Evolutionary conservation across 2,113 vertebrate species (phyloP).

Genomic region (Pteropus alecto): DNA sequence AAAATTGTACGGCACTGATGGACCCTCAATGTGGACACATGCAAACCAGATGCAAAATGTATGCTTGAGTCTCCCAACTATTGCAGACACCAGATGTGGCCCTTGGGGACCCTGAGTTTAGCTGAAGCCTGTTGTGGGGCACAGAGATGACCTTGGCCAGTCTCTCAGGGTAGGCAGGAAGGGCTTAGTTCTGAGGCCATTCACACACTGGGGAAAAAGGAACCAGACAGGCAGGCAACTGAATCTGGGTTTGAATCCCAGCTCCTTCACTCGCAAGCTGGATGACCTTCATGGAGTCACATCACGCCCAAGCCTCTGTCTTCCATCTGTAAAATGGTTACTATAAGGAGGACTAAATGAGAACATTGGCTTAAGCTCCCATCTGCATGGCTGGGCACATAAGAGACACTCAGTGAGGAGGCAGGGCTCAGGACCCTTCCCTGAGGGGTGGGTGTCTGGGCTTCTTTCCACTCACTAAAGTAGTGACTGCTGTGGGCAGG

Average conservation of each 20-base stretch:
- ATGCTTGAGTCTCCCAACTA: not conserved
- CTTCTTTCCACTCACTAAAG: not conserved
- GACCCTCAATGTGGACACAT: slow-evolving; percentile 50
- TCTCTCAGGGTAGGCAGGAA: not conserved
- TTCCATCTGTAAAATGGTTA: not conserved
- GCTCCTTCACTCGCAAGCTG: not conserved
- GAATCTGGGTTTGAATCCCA: not conserved
- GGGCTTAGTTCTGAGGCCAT: not conserved
- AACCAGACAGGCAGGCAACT: not conserved
- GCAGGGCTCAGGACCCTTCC: not conserved
- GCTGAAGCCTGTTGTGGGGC: not conserved
- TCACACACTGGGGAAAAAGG: not conserved
- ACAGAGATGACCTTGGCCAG: not conserved
- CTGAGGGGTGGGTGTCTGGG: not conserved
- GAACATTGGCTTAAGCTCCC: not conserved
- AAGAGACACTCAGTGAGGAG: not conserved
- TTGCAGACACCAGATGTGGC: slow-evolving; percentile 50
- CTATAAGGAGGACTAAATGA: not conserved
- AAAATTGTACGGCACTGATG: not conserved
- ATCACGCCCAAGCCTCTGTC: not conserved
- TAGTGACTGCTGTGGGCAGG: not conserved
- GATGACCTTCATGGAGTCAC: not conserved
- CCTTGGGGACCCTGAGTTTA: slow-evolving; percentile 22
- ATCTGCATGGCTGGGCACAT: not conserved
- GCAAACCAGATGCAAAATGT: slow-evolving; percentile 74